Evolutionary conservation across 2,113 vertebrate species (phyloP), one percentile per base, ranked within the genome.

Genomic region (Rissa tridactyla): DNA sequence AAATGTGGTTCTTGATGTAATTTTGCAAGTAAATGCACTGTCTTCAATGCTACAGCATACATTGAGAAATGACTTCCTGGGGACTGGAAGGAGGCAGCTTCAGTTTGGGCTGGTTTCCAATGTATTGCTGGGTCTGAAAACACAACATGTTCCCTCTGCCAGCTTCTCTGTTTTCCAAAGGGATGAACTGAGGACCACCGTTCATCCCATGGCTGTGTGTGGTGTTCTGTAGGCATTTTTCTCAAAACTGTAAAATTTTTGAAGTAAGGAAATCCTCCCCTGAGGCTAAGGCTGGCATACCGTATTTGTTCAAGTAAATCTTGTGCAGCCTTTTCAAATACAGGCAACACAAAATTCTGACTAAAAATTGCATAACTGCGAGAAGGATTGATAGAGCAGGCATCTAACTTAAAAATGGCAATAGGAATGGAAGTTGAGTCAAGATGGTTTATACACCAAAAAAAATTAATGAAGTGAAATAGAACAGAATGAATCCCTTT

Each of bases 201-300:
- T 70, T 20, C 68, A 70, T 82, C 75, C 36, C 47, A 13, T 0
- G 0, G 18, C 38, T 73, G 17, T 52, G 5, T 54, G 5, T 51
- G n/a, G 11, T 66, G 6, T 70, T 70, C n/a, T 71, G 3, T 23
- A 20, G 42, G 15, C 11, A 77, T 22, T 80, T 60, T 73, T 66
- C 20, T 22, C 0, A 0, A 90, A 94, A 85, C 6, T 20, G 13
- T 40, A 60, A 9, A 1, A 22, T 57, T 84, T 68, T 47, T 79
- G 11, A 68, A 46, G 40, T 32, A 82, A 92, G 49, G 18, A 70
- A 47, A 42, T 82, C 23, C 42, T 68, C 32, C 34, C n/a, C 30
- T 34, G 23, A 75, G 61, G 27, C 34, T 92, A 72, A 57, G 52
- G 23, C 38, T 86, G 55, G 42, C 42, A 34, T 77, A 34, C 18